Conservation (phyloP, 2,797 vertebrate genomes). For the Peromyscus aztecus region DNA sequence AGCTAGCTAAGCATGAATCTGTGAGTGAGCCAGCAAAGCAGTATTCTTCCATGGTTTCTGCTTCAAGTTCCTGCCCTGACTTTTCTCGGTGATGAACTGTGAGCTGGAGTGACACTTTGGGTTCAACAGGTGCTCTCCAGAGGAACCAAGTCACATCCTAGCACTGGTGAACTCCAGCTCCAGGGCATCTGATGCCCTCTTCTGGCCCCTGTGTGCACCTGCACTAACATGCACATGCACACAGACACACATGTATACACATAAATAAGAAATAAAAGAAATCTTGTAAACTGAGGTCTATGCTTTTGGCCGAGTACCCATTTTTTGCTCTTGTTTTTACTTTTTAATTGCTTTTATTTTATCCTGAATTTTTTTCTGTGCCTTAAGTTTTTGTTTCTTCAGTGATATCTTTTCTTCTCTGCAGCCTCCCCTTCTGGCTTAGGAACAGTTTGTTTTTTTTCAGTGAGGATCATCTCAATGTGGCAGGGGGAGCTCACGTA, state of each 20-base stretch:
- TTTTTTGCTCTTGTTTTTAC: background rate
- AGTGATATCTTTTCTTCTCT: background rate
- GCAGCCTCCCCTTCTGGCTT: background rate
- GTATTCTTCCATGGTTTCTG: no score
- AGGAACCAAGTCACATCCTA: background rate
- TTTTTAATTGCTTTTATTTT: background rate
- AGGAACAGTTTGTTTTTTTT: background rate
- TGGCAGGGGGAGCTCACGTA: background rate
- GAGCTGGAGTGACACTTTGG: background rate
- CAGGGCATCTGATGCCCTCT: background rate
- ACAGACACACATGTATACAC: background rate
- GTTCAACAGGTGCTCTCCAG: background rate
- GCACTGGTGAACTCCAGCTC: background rate
- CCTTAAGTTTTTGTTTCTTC: background rate
- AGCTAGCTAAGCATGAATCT: no score
- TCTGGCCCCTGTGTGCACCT: background rate
- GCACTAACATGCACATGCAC: background rate
- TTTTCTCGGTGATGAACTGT: no score
- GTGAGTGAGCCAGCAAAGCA: no score
- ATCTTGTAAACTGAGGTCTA: background rate
- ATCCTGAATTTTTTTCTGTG: background rate
- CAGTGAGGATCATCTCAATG: background rate
- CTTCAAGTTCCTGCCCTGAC: no score
- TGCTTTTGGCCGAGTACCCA: background rate
- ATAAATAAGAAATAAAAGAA: background rate